Conservation (phyloP, 2,888 invertebrate species). For the Sturmia bella region DNA sequence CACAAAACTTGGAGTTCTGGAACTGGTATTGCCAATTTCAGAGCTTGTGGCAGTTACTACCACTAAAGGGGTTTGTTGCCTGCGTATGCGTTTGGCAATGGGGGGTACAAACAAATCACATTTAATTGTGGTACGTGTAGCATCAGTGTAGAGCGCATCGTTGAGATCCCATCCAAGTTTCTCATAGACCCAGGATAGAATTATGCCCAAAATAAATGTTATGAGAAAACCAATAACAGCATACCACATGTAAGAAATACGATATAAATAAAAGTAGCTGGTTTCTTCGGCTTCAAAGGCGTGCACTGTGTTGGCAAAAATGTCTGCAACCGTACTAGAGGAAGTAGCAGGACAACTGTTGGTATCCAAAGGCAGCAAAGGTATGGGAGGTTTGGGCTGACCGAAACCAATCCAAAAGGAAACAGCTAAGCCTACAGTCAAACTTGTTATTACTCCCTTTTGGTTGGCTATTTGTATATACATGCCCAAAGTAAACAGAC, state of each 20-base stretch:
- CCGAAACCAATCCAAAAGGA: constrained; percentile 94
- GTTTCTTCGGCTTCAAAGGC: constrained; percentile 36
- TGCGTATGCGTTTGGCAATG: constrained; percentile 82
- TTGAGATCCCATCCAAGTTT: constrained; percentile 78
- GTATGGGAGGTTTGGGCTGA: constrained; percentile 86
- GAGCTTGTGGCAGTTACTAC: constrained; percentile 77
- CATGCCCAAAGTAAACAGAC: constrained; percentile 93
- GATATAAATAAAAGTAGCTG: constrained; percentile 78
- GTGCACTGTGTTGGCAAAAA: constrained; percentile 60
- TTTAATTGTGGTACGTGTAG: constrained; percentile 81
- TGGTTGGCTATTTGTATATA: constrained; percentile 88
- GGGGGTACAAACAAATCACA: constrained; percentile 84
- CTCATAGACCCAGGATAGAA: constrained; percentile 82
- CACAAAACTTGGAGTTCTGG: constrained; percentile 66
- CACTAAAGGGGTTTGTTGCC: constrained; percentile 77
- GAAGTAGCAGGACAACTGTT: constrained; percentile 83
- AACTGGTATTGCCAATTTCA: constrained; percentile 71
- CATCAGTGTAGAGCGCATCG: constrained; percentile 76
- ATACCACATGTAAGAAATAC: constrained; percentile 89
- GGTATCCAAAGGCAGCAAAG: constrained; percentile 84
- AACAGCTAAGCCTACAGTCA: constrained; percentile 85
- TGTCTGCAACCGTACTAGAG: constrained; percentile 70
- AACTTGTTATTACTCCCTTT: constrained; percentile 87
- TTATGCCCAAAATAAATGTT: constrained; percentile 83
- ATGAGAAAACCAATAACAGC: constrained; percentile 83